These are phyloP conservation scores for Drosophila antonietae DNA, from an alignment of 2,888 invertebrate species.

Conservation along the genomic window DNA sequence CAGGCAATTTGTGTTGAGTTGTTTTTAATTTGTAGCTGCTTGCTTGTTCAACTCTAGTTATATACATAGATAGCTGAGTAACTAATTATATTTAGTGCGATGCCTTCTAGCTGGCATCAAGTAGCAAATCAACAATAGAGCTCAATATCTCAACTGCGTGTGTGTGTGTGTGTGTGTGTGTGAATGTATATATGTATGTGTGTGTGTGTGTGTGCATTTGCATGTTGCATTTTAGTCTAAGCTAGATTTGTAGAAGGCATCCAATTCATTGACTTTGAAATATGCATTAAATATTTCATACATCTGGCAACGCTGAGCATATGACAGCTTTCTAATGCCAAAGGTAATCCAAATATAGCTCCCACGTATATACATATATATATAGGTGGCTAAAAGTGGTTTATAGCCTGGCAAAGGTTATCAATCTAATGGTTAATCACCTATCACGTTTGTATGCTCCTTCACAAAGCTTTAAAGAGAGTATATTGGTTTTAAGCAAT, in stretches of 20 bases:
- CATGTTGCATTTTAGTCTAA: slow-evolving; percentile 6
- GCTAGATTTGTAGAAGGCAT: not conserved
- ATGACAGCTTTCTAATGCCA: slow-evolving; percentile 1
- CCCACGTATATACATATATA: too few relatives aligned
- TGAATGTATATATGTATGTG: not conserved
- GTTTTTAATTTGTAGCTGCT: slow-evolving; percentile 59
- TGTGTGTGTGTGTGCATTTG: slow-evolving; percentile 2
- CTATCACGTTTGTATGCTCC: not conserved
- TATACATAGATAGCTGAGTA: slow-evolving; percentile 6
- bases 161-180: not conserved
- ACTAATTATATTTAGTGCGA: slow-evolving; percentile 1
- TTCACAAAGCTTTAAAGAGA: not conserved
- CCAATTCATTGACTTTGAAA: not conserved
- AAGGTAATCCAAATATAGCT: not conserved
- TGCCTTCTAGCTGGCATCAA: slow-evolving; percentile 10
- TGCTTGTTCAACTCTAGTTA: slow-evolving; percentile 22
- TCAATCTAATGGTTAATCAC: not conserved
- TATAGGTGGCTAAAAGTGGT: not conserved
- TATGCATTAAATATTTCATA: not conserved
- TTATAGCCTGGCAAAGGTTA: slow-evolving; percentile 1
- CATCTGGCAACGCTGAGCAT: not conserved
- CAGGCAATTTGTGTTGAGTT: slow-evolving; percentile 33
- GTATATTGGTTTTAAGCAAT: not conserved
- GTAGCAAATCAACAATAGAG: slow-evolving; percentile 5
- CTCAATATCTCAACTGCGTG: not conserved